phyloP scores from a whole-genome alignment of 2,888 invertebrate species.

The Ophonus ardosiacus region DNA sequence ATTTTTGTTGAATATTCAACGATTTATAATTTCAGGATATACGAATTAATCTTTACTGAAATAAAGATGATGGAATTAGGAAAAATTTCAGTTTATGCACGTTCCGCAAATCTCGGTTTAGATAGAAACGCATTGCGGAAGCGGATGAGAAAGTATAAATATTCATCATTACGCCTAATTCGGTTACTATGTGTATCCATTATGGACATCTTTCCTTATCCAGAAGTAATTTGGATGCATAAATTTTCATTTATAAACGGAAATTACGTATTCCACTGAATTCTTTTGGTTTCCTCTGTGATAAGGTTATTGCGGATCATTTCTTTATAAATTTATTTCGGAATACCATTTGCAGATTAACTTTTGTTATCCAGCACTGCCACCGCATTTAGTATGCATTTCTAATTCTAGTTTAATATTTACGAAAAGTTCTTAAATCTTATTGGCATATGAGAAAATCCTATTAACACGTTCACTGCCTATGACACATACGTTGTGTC shows the following conservation, averaged over 20 bases:
- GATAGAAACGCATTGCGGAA: constrained; percentile 8
- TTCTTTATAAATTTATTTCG: background rate
- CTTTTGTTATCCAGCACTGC: too few species aligned
- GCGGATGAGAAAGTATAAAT: constrained; percentile 16
- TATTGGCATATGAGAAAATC: too few species aligned
- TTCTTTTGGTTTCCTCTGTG: background rate
- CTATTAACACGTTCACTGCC: too few species aligned
- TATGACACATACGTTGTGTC: too few species aligned
- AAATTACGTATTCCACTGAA: constrained; percentile 14
- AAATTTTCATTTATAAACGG: constrained; percentile 25
- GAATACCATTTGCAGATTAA: background rate
- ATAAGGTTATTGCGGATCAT: background rate
- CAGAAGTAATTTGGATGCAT: constrained; percentile 14
- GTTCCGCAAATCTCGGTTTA: constrained; percentile 21
- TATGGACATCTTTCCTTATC: constrained; percentile 15
- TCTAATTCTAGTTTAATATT: background rate
- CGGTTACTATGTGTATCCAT: constrained; percentile 19
- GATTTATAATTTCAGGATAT: background rate
- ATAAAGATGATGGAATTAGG: background rate
- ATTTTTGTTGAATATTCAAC: background rate
- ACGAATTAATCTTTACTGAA: background rate
- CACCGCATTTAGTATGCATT: background rate
- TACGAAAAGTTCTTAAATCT: background rate
- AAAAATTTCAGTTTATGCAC: background rate
- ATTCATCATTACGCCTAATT: constrained; percentile 20